Evolutionary conservation across 2,113 vertebrate species (phyloP).

Genomic region (Drymodes brunneopygia): DNA sequence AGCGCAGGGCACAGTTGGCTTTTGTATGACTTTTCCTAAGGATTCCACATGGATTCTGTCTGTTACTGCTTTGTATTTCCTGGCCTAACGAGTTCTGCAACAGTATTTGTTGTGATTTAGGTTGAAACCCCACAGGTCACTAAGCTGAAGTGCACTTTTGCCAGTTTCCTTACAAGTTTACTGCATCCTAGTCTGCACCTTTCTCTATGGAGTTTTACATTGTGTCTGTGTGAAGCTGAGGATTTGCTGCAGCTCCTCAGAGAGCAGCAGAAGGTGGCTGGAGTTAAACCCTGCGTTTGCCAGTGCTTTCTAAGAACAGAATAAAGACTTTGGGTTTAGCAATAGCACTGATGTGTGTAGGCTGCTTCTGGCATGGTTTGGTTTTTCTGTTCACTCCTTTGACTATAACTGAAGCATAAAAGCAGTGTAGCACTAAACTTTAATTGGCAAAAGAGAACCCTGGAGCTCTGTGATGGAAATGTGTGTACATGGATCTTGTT

Average conservation of each 20-base stretch:
- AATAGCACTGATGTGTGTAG: neutral
- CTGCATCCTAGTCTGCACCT: neutral
- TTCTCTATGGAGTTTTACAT: neutral
- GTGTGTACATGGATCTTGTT: neutral
- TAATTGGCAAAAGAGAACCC: neutral
- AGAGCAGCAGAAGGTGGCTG: neutral
- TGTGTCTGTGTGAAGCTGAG: fast-evolving
- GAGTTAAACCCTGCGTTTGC: neutral
- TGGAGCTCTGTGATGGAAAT: neutral
- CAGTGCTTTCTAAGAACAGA: neutral
- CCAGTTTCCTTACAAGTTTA: neutral
- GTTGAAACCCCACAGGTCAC: neutral
- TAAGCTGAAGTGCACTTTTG: neutral
- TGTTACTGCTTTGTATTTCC: neutral
- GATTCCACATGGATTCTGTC: neutral
- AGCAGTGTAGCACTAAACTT: neutral
- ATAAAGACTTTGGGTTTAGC: neutral
- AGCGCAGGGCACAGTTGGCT: neutral
- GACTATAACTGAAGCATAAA: neutral
- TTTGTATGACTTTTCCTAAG: neutral
- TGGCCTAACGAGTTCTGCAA: neutral
- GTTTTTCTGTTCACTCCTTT: neutral
- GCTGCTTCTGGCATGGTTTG: neutral
- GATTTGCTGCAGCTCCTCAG: neutral
- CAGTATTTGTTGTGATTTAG: neutral